A percentile compares a stretch with the other conserved stretches of the same genome.
Conservation (phyloP, 2,113 vertebrate species). For the Rhineura floridana region DNA sequence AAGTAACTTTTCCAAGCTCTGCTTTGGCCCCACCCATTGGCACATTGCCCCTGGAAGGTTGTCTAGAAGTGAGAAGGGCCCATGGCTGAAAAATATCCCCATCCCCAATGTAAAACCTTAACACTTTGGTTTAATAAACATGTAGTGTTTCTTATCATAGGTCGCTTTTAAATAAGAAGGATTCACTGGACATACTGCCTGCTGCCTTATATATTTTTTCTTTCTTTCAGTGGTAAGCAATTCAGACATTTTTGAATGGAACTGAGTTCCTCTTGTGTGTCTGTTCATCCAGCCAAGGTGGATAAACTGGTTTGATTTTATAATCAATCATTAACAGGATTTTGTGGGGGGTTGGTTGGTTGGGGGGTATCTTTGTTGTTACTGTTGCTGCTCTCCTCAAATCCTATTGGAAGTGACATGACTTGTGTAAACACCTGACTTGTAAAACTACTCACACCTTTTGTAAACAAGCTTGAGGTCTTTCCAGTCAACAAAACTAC, state of each 20-base stretch:
- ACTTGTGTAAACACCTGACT: slow-evolving; percentile 20
- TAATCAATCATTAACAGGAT: background rate
- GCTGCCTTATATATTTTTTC: background rate
- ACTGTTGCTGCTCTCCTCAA: background rate
- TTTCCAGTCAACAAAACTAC: slow-evolving; percentile 97
- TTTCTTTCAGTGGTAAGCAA: slow-evolving; percentile 20
- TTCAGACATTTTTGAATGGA: slow-evolving; percentile 21
- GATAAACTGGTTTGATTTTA: background rate
- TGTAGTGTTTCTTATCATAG: background rate
- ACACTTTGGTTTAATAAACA: background rate
- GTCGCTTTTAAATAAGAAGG: background rate
- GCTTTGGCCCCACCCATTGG: no score
- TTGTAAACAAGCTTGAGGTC: slow-evolving; percentile 98
- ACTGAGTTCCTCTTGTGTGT: slow-evolving; percentile 7
- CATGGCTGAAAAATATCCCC: no score
- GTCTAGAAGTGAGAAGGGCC: no score
- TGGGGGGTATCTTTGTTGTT: no score
- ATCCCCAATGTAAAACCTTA: background rate
- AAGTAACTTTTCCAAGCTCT: no score
- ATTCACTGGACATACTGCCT: background rate
- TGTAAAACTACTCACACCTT: slow-evolving; percentile 84
- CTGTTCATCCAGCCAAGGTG: background rate
- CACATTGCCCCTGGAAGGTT: no score
- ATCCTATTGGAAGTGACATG: background rate
- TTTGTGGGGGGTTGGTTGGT: slow-evolving; percentile 6